These are phyloP conservation scores for Thunnus albacares DNA, from an alignment of 2,797 vertebrate genomes.

Conservation along the genomic window DNA sequence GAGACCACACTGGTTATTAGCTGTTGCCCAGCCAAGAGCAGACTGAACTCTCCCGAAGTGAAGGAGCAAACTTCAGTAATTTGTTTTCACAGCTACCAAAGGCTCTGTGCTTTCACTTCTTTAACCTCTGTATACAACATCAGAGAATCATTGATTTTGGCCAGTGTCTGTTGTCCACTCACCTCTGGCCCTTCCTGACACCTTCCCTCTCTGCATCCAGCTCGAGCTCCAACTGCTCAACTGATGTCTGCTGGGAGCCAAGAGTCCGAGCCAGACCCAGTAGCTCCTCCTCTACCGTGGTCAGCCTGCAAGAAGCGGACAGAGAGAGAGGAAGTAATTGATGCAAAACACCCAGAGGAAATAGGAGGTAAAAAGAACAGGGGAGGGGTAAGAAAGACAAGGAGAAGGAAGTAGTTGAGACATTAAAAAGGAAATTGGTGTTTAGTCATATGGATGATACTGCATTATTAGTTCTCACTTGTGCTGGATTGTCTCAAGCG, in stretches of 20 bases:
- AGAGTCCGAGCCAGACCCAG: slow-evolving; percentile 71
- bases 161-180: slow-evolving; percentile 10
- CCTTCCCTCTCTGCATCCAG: slow-evolving; percentile 83
- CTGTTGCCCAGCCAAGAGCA: slow-evolving; percentile 38
- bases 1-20: slow-evolving; percentile 56
- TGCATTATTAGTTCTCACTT: slow-evolving; percentile 80
- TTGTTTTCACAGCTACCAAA: slow-evolving; percentile 31
- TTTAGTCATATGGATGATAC: slow-evolving; percentile 16
- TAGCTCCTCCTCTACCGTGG: slow-evolving; percentile 88
- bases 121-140: slow-evolving; percentile 16
- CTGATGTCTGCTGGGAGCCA: slow-evolving; percentile 83
- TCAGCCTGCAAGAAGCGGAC: slow-evolving; percentile 80
- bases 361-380: not conserved
- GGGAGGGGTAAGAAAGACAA: fast-evolving
- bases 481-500: slow-evolving; percentile 93
- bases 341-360: slow-evolving; percentile 9
- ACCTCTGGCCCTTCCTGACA: slow-evolving; percentile 87
- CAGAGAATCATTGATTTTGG: slow-evolving; percentile 7
- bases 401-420: slow-evolving; percentile 36
- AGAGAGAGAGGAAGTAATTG: slow-evolving; percentile 15
- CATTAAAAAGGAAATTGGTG: slow-evolving; percentile 21
- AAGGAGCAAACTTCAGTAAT: slow-evolving; percentile 28
- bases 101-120: slow-evolving; percentile 1
- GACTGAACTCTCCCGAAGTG: slow-evolving; percentile 20
- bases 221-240: slow-evolving; percentile 89